Percentiles rank a stretch among this genome's conserved stretches.
phyloP scores from a whole-genome alignment of 2,888 invertebrate species.

The Tribolium freemani region DNA sequence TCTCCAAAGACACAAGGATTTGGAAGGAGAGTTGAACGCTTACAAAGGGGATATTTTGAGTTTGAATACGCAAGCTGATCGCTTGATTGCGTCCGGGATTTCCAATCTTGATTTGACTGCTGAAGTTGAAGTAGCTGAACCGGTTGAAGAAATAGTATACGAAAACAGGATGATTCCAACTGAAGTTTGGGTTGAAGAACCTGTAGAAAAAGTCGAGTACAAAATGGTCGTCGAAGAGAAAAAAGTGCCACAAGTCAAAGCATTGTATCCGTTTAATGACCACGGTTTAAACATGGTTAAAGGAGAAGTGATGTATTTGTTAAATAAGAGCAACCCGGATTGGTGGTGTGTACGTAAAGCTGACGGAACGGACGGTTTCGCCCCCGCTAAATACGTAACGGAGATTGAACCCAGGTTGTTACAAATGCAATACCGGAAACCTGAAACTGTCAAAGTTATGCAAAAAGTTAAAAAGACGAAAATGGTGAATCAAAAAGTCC shows the following conservation, averaged over 20 bases:
- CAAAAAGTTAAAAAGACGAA: conserved; percentile 93
- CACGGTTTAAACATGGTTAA: conserved; percentile 94
- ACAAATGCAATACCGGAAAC: conserved; percentile 85
- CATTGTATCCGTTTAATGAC: conserved; percentile 91
- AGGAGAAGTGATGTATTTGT: conserved; percentile 90
- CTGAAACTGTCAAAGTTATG: conserved; percentile 86
- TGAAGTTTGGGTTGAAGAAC: conserved; percentile 94
- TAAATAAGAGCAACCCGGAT: conserved; percentile 96
- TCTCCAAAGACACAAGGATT: conserved; percentile 86
- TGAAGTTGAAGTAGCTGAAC: conserved; percentile 75
- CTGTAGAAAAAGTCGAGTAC: conserved; percentile 87
- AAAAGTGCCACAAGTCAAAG: conserved; percentile 88
- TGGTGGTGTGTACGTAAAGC: conserved; percentile 99
- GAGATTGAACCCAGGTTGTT: conserved; percentile 92
- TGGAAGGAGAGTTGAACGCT: conserved; percentile 90
- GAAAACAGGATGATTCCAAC: conserved; percentile 80
- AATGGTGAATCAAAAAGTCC: conserved; percentile 87
- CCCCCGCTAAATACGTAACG: conserved; percentile 96
- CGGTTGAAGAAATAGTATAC: conserved; percentile 76
- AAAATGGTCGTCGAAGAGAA: conserved; percentile 90
- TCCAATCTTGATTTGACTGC: conserved; percentile 76
- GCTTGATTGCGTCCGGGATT: conserved; percentile 83
- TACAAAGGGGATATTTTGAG: conserved; percentile 87
- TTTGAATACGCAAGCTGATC: conserved; percentile 84
- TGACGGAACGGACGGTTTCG: conserved; percentile 94